phyloP scores from a whole-genome alignment of 2,888 invertebrate species.

The Gastracanthus pulcherrimus region DNA sequence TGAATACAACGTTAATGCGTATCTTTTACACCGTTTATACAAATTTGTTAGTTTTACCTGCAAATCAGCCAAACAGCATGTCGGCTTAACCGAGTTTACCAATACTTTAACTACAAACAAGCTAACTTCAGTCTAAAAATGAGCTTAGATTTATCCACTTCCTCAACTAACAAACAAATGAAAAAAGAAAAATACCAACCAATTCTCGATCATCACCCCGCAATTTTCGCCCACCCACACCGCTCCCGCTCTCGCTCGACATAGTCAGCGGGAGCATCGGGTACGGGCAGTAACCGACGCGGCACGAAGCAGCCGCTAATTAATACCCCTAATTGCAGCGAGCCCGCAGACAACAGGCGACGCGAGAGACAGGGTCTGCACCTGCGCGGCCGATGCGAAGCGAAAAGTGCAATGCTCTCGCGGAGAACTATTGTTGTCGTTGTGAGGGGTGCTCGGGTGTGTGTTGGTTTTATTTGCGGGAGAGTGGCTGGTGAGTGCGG shows the following conservation, averaged over 20 bases:
- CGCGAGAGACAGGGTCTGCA: conserved; percentile 13
- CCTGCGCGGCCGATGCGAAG: conserved; percentile 9
- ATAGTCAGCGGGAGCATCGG: background rate
- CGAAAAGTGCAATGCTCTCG: background rate
- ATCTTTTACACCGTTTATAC: too few species aligned
- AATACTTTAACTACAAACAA: too few species aligned
- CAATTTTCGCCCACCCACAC: background rate
- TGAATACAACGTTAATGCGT: too few species aligned
- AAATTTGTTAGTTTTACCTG: too few species aligned
- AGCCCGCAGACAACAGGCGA: conserved; percentile 62
- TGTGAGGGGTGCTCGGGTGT: background rate
- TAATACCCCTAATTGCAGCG: conserved; percentile 77
- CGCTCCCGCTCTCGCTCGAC: background rate
- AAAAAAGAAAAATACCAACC: too few species aligned
- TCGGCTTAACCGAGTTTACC: too few species aligned
- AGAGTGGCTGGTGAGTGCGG: background rate
- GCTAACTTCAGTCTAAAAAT: too few species aligned
- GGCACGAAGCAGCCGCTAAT: conserved; percentile 75
- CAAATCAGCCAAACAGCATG: too few species aligned
- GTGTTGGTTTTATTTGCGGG: background rate
- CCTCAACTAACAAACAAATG: too few species aligned
- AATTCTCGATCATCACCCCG: background rate
- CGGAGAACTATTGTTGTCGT: background rate
- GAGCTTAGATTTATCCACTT: too few species aligned
- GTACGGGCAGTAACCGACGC: conserved; percentile 58